phyloP scores from a whole-genome alignment of 1,140 invertebrate genomes.

The Halotydeus destructor region DNA sequence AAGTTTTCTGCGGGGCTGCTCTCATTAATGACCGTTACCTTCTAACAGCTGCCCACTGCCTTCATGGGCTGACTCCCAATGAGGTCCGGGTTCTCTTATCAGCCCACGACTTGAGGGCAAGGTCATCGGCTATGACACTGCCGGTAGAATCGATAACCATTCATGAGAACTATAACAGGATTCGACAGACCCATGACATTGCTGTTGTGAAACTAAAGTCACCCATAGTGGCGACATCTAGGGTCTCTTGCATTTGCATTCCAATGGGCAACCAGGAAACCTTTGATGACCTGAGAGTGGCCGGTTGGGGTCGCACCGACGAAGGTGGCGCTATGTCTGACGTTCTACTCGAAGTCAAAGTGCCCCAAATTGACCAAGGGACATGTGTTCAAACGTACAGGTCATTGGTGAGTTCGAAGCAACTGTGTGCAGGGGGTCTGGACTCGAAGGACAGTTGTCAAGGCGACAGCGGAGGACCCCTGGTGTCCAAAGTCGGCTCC shows the following conservation, averaged over 20 bases:
- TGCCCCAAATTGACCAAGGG: not conserved
- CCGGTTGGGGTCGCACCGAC: conserved; percentile 3
- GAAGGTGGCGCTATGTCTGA: conserved; percentile 3
- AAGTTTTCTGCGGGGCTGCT: conserved; percentile 5
- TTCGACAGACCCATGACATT: conserved; percentile 3
- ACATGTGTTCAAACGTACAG: not conserved
- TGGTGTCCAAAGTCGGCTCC: too few relatives aligned
- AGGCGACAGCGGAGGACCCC: conserved; percentile 9
- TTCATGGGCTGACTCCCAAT: not conserved
- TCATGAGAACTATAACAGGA: conserved; percentile 3
- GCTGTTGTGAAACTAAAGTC: not conserved
- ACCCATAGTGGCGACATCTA: too few relatives aligned
- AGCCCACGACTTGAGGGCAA: not conserved
- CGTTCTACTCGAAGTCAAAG: not conserved
- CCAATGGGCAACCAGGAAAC: not conserved
- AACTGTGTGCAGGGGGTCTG: conserved; percentile 5
- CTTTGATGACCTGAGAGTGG: conserved; percentile 1
- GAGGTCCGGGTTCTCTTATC: not conserved
- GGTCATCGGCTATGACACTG: not conserved
- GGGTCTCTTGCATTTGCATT: not conserved
- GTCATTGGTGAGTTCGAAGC: conserved; percentile 1
- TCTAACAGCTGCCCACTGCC: conserved; percentile 4
- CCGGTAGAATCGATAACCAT: not conserved
- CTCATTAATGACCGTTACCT: too few relatives aligned
- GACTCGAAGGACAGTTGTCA: conserved; percentile 8